A percentile compares a stretch with the other conserved stretches of the same genome.
These are phyloP conservation scores for Orestias chungarensis DNA, from an alignment of 2,797 vertebrate species.

Conservation along the genomic window DNA sequence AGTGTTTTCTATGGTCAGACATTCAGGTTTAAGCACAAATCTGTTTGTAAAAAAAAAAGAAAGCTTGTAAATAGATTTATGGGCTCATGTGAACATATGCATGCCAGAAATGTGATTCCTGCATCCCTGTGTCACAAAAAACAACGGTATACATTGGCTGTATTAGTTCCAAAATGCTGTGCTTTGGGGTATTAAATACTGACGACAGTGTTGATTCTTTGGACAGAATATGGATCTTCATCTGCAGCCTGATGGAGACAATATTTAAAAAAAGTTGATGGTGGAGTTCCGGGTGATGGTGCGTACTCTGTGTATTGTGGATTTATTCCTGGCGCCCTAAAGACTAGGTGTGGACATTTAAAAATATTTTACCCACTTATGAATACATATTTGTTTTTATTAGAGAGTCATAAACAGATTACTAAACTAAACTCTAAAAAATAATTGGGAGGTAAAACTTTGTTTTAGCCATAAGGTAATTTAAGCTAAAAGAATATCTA, in stretches of 20 bases:
- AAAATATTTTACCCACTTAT: background rate
- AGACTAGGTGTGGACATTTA: background rate
- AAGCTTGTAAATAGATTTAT: background rate
- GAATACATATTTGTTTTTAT: background rate
- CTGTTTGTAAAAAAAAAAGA: background rate
- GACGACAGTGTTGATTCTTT: background rate
- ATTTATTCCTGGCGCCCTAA: background rate
- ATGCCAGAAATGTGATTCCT: background rate
- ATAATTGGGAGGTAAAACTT: too few relatives aligned
- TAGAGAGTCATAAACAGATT: background rate
- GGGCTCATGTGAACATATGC: background rate
- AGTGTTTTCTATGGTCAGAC: background rate
- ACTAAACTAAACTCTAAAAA: too few relatives aligned
- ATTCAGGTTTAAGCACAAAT: background rate
- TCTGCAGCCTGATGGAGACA: background rate
- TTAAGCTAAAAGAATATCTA: too few relatives aligned
- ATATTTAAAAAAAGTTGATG: background rate
- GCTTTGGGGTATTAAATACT: background rate
- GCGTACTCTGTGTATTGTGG: background rate
- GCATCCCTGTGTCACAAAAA: background rate
- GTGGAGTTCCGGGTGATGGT: background rate
- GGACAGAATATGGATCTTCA: background rate
- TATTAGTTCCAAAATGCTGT: conserved; percentile 4
- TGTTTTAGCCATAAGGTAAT: too few relatives aligned
- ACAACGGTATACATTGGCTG: background rate